Evolutionary conservation across 2,113 vertebrate species (phyloP).

Genomic region (Rafetus swinhoei): DNA sequence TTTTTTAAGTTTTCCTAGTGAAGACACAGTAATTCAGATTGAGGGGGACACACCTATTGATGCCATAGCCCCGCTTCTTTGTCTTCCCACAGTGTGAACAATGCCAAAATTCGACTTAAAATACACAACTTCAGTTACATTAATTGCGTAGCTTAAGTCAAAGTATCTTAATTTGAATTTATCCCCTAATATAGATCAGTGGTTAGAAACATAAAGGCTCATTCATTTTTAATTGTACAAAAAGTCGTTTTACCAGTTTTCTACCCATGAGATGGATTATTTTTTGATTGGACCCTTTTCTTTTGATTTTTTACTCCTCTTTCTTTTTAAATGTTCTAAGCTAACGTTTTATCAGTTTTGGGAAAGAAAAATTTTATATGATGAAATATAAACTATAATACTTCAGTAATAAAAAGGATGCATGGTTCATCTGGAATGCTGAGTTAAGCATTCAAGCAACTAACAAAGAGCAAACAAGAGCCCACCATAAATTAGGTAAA

Average conservation of each 20-base stretch:
- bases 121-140: too few relatives aligned
- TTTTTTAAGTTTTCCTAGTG: too few relatives aligned
- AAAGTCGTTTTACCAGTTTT: not conserved
- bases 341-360: not conserved
- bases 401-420: not conserved
- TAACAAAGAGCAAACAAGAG: not conserved
- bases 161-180: too few relatives aligned
- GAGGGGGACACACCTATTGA: too few relatives aligned
- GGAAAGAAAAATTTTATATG: not conserved
- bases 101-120: too few relatives aligned
- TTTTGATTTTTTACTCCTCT: not conserved
- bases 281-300: not conserved
- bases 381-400: not conserved
- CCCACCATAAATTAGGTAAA: constrained; percentile 37
- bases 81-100: too few relatives aligned
- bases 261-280: not conserved
- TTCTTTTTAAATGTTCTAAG: not conserved
- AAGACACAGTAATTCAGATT: too few relatives aligned
- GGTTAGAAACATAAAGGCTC: not conserved
- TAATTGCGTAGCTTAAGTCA: too few relatives aligned
- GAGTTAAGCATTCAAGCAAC: not conserved
- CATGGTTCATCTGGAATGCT: constrained; percentile 19
- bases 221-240: not conserved
- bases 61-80: too few relatives aligned
- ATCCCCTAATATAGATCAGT: too few relatives aligned